Percentiles rank a stretch among this genome's conserved stretches.
Conservation (phyloP, 2,888 invertebrate species). For the Acanthopleura granulata region DNA sequence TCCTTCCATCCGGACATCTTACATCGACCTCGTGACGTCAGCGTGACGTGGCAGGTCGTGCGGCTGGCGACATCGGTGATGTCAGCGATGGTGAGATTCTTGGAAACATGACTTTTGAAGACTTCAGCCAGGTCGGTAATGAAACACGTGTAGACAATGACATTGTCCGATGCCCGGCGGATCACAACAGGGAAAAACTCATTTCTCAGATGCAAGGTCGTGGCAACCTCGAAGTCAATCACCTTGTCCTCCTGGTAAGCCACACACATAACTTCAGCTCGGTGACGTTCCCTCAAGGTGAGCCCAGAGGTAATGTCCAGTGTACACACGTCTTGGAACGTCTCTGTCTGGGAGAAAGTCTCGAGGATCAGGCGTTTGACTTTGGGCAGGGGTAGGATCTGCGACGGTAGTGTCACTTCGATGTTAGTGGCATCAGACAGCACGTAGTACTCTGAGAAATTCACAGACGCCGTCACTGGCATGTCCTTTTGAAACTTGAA, state of each 20-base stretch:
- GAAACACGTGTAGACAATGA: neutral
- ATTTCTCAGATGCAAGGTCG: neutral
- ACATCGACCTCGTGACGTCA: neutral
- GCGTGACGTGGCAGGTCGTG: neutral
- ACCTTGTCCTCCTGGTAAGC: neutral
- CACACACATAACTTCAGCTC: neutral
- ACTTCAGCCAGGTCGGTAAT: neutral
- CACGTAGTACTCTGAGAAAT: neutral
- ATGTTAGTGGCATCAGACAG: neutral
- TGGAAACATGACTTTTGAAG: neutral
- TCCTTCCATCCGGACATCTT: neutral
- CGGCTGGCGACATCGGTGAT: neutral
- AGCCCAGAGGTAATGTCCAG: neutral
- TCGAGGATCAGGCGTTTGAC: neutral
- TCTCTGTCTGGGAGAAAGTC: neutral
- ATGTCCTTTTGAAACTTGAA: neutral
- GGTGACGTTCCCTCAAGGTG: neutral
- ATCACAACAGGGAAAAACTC: neutral
- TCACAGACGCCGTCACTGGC: neutral
- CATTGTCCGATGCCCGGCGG: neutral
- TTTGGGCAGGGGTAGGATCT: neutral
- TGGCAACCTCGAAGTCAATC: neutral
- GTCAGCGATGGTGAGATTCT: neutral
- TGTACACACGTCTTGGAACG: neutral
- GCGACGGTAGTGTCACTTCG: neutral